Evolutionary conservation across 2,888 invertebrate genomes (phyloP), one percentile per base, ranked within the genome.

Genomic region (Meloe dianella): DNA sequence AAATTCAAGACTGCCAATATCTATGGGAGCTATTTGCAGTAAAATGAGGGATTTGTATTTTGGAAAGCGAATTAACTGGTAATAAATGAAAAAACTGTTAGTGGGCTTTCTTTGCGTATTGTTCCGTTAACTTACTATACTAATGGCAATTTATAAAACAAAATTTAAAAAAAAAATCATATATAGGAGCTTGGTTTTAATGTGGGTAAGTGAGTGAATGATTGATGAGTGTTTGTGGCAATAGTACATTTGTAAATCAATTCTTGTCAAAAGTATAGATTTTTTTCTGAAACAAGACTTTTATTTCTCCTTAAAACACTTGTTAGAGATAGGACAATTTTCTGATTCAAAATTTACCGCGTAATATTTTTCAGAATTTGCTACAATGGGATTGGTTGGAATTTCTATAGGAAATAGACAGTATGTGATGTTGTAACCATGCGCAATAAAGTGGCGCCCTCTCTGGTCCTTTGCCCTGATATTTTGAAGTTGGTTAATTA

Each of bases 191-290:
- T 85, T 85, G 83, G 83, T 84, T 84, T 83, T 82, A 80, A 41
- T 83, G 82, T 83, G 82, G 77, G 73, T 76, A 72, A 70, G 76
- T 77, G 75, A 73, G 73, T 75, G 77, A 74, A 76, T 77, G 75
- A 77, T 71, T 75, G 75, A 70, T 73, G 78, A 72, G 73, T 77
- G 75, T 72, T 77, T 78, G 83, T 83, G 83, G 83, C 83, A 83
- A 84, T 82, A 85, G 84, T 85, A 85, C 83, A 86, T 86, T 86
- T 86, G 85, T 86, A 86, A 85, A 85, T 84, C 84, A 85, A 85
- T 85, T 85, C 83, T 86, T 85, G 84, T 85, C 85, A 82, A 82
- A 82, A 85, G 82, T 85, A 85, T 84, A 85, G 84, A 85, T 83
- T 85, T 85, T n/a, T 83, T 85, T 85, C 84, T 83, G 79, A 81